Evolutionary conservation across 2,888 invertebrate species (phyloP).

Genomic region (Atrina japonica): DNA sequence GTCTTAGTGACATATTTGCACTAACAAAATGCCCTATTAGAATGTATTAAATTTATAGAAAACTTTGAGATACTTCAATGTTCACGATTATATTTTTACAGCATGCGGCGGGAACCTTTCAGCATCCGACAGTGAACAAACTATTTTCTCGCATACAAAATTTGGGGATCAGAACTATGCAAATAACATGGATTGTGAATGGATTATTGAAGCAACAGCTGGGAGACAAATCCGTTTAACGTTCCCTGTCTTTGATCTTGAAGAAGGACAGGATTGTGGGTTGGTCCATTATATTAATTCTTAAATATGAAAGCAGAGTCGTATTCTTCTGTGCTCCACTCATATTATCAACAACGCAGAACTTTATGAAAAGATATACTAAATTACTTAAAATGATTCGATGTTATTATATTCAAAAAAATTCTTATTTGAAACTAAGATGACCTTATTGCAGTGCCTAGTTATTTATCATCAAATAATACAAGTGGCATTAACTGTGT

Average conservation of each 20-base stretch:
- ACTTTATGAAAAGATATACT: too few relatives aligned
- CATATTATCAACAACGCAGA: neutral
- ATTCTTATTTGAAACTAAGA: too few relatives aligned
- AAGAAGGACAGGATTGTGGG: constrained; percentile 91
- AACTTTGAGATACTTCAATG: too few relatives aligned
- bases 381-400: too few relatives aligned
- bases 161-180: constrained; percentile 96
- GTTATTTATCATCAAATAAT: too few relatives aligned
- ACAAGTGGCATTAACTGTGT: too few relatives aligned
- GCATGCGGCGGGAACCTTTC: constrained; percentile 96
- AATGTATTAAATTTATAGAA: too few relatives aligned
- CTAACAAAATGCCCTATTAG: too few relatives aligned
- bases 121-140: constrained; percentile 90
- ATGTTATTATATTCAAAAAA: too few relatives aligned
- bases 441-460: too few relatives aligned
- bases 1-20: too few relatives aligned
- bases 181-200: constrained; percentile 94
- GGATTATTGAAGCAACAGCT: constrained; percentile 93
- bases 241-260: constrained; percentile 93
- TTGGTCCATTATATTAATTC: constrained; percentile 52
- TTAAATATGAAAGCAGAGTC: neutral
- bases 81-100: constrained; percentile 82
- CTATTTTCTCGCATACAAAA: constrained; percentile 96
- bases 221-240: constrained; percentile 87
- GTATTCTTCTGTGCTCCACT: neutral